Conservation (phyloP, 1,140 invertebrate species). For the Proales similis region DNA sequence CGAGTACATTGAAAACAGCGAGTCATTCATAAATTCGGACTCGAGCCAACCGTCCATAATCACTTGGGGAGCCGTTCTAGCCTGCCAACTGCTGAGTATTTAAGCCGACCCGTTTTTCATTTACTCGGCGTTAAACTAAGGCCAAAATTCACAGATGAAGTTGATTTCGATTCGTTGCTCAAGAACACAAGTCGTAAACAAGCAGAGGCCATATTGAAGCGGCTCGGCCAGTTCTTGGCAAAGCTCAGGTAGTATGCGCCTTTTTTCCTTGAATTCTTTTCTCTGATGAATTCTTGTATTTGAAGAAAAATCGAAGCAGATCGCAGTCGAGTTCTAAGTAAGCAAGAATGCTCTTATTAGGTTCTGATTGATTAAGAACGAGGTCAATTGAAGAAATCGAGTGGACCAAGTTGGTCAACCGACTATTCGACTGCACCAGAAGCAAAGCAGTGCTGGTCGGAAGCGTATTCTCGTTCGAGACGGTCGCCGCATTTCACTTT, state of each 20-base stretch:
- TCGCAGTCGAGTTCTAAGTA: not conserved
- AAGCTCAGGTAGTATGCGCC: constrained; percentile 27
- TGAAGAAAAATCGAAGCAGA: not conserved
- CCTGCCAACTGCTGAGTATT: not conserved
- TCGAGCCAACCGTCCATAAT: not conserved
- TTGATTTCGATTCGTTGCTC: not conserved
- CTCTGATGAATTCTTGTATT: not conserved
- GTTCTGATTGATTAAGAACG: too few species aligned
- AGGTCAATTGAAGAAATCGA: too few species aligned
- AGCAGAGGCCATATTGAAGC: constrained; percentile 7
- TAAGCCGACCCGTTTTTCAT: not conserved
- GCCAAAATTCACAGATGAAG: constrained; percentile 11
- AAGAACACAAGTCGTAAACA: constrained; percentile 14
- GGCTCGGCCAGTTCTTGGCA: not conserved
- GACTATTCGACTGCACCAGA: too few species aligned
- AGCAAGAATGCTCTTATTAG: not conserved
- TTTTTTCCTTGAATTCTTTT: too few species aligned
- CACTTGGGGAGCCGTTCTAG: not conserved
- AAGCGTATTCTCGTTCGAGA: too few species aligned
- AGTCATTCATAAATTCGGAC: not conserved
- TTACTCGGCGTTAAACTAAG: not conserved
- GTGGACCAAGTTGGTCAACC: too few species aligned
- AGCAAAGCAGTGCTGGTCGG: too few species aligned
- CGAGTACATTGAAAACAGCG: constrained; percentile 9
- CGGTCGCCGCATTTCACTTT: too few species aligned